Percentiles rank a stretch among this genome's conserved stretches.
phyloP scores from a whole-genome alignment of 2,888 invertebrate genomes.

The Ethmia dodecea region DNA sequence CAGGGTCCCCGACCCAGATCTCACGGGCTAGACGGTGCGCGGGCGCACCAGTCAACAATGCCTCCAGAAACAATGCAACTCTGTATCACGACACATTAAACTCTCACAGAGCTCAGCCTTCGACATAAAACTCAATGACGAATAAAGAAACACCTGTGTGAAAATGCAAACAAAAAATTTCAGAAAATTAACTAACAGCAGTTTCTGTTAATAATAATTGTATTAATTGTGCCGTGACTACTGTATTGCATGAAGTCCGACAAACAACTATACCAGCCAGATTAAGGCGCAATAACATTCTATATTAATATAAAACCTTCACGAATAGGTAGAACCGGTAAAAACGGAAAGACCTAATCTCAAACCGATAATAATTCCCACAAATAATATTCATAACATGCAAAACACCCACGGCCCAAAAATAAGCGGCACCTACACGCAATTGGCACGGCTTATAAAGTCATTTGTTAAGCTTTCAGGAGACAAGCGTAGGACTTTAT shows the following conservation, averaged over 20 bases:
- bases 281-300: no score
- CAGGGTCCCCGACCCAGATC: conserved; percentile 68
- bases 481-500: conserved; percentile 25
- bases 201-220: neutral
- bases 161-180: conserved; percentile 51
- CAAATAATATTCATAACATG: no score
- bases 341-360: no score
- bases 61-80: conserved; percentile 58
- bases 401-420: no score
- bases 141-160: conserved; percentile 68
- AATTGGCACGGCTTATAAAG: conserved; percentile 9
- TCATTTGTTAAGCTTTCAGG: conserved; percentile 12
- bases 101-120: conserved; percentile 69
- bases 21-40: conserved; percentile 48
- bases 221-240: neutral
- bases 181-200: conserved; percentile 22
- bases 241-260: no score
- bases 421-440: conserved; percentile 16
- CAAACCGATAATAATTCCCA: no score
- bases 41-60: conserved; percentile 46
- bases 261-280: no score
- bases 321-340: no score
- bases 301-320: no score
- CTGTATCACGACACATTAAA: conserved; percentile 61
- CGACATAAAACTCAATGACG: conserved; percentile 68